These are phyloP conservation scores for Chaunax sp. DNA, from an alignment of 2,797 vertebrate genomes.

Conservation along the genomic window DNA sequence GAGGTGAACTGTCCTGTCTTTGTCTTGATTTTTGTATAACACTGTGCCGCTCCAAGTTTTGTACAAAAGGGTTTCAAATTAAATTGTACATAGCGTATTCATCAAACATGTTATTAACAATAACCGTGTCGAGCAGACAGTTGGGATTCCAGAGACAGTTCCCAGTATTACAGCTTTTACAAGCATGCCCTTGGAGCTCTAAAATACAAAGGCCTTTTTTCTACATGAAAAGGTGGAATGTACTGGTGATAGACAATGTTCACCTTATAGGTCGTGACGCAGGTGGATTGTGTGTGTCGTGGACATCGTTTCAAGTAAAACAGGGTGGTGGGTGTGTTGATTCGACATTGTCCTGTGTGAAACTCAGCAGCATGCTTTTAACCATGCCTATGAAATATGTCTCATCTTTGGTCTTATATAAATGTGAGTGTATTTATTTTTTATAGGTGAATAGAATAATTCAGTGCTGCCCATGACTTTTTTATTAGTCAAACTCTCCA, in stretches of 20 bases:
- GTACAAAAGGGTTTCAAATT: constrained; percentile 47
- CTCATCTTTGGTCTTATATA: constrained; percentile 70
- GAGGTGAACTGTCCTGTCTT: constrained; percentile 57
- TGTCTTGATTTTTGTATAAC: constrained; percentile 52
- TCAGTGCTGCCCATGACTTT: constrained; percentile 37
- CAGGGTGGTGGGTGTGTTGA: constrained; percentile 34
- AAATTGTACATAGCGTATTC: constrained; percentile 59
- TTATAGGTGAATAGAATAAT: constrained; percentile 56
- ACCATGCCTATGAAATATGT: constrained; percentile 68
- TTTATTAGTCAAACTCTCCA: constrained; percentile 19
- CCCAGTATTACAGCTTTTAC: constrained; percentile 61
- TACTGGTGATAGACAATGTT: constrained; percentile 58
- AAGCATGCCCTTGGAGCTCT: constrained; percentile 62
- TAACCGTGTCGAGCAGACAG: constrained; percentile 34
- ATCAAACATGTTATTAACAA: constrained; percentile 62
- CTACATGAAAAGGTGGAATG: constrained; percentile 71
- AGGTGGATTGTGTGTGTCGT: constrained; percentile 55
- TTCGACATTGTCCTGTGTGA: constrained; percentile 72
- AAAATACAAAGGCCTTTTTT: constrained; percentile 57
- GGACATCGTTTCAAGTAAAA: constrained; percentile 46
- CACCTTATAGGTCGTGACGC: constrained; percentile 51
- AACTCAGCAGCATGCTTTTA: constrained; percentile 77
- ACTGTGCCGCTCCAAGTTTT: constrained; percentile 66
- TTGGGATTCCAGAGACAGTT: constrained; percentile 44
- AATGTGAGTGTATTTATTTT: constrained; percentile 78